Evolutionary conservation across 2,113 vertebrate genomes (phyloP).

Genomic region (Gymnogyps californianus): DNA sequence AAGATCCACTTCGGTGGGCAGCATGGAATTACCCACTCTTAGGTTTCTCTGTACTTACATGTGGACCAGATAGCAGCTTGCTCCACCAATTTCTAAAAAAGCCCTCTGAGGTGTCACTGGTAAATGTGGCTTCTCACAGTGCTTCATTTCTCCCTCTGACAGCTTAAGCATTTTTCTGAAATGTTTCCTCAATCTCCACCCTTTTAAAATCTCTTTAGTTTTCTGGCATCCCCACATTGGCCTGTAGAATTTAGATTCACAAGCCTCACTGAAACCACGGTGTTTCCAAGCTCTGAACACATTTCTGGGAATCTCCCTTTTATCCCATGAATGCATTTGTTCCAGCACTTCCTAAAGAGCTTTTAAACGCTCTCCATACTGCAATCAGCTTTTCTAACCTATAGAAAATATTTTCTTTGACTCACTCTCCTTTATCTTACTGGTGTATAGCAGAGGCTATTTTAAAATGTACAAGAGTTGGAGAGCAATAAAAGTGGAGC

Average conservation of each 20-base stretch:
- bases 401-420: background rate
- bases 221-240: background rate
- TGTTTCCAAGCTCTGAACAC: background rate
- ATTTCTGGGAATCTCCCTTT: background rate
- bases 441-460: background rate
- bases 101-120: background rate
- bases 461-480: background rate
- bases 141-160: background rate
- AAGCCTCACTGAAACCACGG: background rate
- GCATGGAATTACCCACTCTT: fast-evolving
- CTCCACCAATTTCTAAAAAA: background rate
- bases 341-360: background rate
- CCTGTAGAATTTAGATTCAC: background rate
- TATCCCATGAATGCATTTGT: background rate
- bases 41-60: background rate
- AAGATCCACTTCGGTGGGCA: background rate
- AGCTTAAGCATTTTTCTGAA: background rate
- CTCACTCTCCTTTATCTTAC: background rate
- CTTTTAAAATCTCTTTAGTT: background rate
- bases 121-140: background rate
- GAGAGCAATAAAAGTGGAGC: background rate
- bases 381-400: background rate
- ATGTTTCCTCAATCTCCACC: background rate
- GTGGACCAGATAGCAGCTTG: background rate
- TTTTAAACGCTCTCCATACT: background rate